Conservation (phyloP, 2,113 vertebrate species). For the Sinocyclocheilus anshuiensis region DNA sequence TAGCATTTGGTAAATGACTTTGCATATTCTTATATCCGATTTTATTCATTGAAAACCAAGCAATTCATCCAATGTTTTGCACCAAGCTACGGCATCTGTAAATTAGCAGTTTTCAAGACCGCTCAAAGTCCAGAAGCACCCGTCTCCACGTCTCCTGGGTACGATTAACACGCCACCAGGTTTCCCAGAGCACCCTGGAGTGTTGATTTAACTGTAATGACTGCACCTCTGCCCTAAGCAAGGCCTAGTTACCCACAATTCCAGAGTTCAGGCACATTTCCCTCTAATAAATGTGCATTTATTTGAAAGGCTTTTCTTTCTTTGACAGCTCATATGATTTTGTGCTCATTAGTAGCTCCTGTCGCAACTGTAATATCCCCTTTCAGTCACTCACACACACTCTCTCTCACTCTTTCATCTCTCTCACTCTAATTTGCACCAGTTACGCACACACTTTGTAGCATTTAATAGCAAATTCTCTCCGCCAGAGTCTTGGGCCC, state of each 20-base stretch:
- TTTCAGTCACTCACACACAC: constrained; percentile 35
- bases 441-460: constrained; percentile 38
- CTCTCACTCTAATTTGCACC: background rate
- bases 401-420: background rate
- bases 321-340: constrained; percentile 40
- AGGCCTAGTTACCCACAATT: constrained; percentile 1
- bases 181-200: constrained; percentile 51
- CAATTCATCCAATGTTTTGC: background rate
- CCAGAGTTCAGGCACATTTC: constrained; percentile 25
- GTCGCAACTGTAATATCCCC: constrained; percentile 21
- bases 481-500: constrained; percentile 64
- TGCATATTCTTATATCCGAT: background rate
- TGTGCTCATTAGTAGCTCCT: constrained; percentile 26
- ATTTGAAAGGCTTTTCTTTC: constrained; percentile 22
- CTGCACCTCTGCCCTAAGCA: constrained; percentile 29
- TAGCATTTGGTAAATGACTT: background rate
- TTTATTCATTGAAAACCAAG: constrained; percentile 11
- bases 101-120: constrained; percentile 35
- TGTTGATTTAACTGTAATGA: constrained; percentile 54
- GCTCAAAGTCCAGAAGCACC: constrained; percentile 59
- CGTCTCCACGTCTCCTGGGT: constrained; percentile 62
- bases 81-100: constrained; percentile 38
- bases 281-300: constrained; percentile 40
- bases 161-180: constrained; percentile 66
- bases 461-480: constrained; percentile 62